A percentile compares a stretch with the other conserved stretches of the same genome.
Evolutionary conservation across 1,140 invertebrate genomes (phyloP).

Genomic region (Triops longicaudatus): DNA sequence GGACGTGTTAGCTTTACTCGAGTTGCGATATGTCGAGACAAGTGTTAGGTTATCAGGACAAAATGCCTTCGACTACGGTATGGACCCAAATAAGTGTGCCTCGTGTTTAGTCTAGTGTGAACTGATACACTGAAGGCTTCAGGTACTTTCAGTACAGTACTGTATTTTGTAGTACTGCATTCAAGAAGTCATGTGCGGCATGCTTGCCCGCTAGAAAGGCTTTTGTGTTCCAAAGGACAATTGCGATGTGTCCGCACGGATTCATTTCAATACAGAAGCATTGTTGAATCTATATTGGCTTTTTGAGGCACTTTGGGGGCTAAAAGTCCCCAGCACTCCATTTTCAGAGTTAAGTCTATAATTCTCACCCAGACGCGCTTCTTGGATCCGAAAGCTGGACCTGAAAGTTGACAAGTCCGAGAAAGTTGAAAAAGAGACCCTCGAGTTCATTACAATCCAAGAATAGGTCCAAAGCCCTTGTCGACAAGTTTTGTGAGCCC

Average conservation of each 20-base stretch:
- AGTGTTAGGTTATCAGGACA: no score
- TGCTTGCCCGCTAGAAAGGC: not conserved
- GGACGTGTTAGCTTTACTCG: no score
- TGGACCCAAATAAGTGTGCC: not conserved
- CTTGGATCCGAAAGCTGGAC: not conserved
- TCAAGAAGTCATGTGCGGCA: no score
- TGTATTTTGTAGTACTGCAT: no score
- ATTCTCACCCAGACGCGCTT: not conserved
- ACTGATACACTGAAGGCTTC: not conserved
- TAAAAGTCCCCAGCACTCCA: not conserved
- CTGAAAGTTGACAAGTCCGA: not conserved
- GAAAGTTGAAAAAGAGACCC: not conserved
- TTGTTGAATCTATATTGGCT: not conserved
- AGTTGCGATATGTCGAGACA: no score
- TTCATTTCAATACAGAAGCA: constrained; percentile 6
- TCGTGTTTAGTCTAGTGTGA: not conserved
- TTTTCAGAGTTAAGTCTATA: not conserved
- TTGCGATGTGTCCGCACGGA: not conserved
- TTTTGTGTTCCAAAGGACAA: not conserved
- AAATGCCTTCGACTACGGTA: not conserved
- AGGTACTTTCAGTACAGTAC: no score
- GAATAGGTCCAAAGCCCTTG: not conserved
- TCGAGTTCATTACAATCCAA: not conserved
- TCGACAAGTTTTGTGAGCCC: not conserved
- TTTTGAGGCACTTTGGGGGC: constrained; percentile 9